Evolutionary conservation across 2,797 vertebrate species (phyloP).

Genomic region (Intellagama lesueurii): DNA sequence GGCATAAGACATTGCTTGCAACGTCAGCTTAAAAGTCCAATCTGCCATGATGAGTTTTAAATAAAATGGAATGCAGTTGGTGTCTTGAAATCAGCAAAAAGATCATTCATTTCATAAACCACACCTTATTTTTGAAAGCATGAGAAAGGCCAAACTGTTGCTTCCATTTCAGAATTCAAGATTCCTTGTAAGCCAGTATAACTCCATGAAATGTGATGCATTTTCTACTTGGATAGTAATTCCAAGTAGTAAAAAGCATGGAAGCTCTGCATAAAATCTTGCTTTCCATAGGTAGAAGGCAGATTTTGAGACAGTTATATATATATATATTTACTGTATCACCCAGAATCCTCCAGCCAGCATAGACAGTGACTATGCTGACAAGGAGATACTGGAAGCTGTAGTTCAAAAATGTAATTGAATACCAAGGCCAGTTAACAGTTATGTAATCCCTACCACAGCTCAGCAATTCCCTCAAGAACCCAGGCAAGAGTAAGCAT

Average conservation of each 20-base stretch:
- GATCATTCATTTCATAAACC: constrained; percentile 16
- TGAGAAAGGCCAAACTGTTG: constrained; percentile 19
- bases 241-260: background rate
- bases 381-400: too few species aligned
- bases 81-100: constrained; percentile 25
- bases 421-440: too few species aligned
- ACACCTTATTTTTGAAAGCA: constrained; percentile 18
- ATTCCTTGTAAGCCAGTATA: background rate
- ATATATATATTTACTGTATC: too few species aligned
- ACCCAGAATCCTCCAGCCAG: too few species aligned
- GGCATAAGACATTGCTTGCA: background rate
- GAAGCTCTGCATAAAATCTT: background rate
- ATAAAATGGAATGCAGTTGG: constrained; percentile 13
- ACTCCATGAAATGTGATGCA: background rate
- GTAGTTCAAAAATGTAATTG: too few species aligned
- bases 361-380: too few species aligned
- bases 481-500: too few species aligned
- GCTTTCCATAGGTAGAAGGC: background rate
- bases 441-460: too few species aligned
- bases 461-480: too few species aligned
- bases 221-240: background rate
- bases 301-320: too few species aligned
- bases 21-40: background rate
- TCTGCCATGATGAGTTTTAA: constrained; percentile 23
- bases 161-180: background rate